phyloP scores from a whole-genome alignment of 2,888 invertebrate species.

The Cataglyphis rosenhaueri region DNA sequence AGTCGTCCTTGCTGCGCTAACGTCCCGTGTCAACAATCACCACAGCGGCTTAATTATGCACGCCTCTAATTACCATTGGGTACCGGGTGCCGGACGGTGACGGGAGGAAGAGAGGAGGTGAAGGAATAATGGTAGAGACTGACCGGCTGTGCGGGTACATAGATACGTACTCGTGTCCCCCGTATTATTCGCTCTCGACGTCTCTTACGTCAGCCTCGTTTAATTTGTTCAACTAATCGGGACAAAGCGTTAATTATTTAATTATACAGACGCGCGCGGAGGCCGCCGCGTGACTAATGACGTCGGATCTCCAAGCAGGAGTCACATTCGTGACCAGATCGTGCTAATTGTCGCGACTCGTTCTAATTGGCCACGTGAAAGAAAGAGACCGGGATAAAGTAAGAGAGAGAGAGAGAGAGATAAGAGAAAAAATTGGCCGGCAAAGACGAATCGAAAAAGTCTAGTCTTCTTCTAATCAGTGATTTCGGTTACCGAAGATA shows the following conservation, averaged over 20 bases:
- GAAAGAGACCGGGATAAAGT: background rate
- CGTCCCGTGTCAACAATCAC: conserved; percentile 83
- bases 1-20: conserved; percentile 82
- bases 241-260: conserved; percentile 81
- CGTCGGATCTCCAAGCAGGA: conserved; percentile 17
- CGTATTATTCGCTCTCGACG: conserved; percentile 15
- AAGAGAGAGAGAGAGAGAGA: conserved; percentile 42
- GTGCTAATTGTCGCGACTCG: conserved; percentile 73
- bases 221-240: conserved; percentile 84
- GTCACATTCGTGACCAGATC: conserved; percentile 66
- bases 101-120: conserved; percentile 23
- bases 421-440: background rate
- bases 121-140: background rate
- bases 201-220: conserved; percentile 74
- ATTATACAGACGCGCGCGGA: conserved; percentile 78
- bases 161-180: conserved; percentile 20
- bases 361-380: conserved; percentile 68
- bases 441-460: conserved; percentile 44
- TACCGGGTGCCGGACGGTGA: conserved; percentile 44
- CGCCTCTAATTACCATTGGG: conserved; percentile 83
- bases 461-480: conserved; percentile 56
- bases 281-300: conserved; percentile 67
- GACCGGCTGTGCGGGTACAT: background rate
- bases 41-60: conserved; percentile 82
- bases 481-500: conserved; percentile 62